Evolutionary conservation across 2,113 vertebrate species (phyloP).

Genomic region (Noturus placidus): DNA sequence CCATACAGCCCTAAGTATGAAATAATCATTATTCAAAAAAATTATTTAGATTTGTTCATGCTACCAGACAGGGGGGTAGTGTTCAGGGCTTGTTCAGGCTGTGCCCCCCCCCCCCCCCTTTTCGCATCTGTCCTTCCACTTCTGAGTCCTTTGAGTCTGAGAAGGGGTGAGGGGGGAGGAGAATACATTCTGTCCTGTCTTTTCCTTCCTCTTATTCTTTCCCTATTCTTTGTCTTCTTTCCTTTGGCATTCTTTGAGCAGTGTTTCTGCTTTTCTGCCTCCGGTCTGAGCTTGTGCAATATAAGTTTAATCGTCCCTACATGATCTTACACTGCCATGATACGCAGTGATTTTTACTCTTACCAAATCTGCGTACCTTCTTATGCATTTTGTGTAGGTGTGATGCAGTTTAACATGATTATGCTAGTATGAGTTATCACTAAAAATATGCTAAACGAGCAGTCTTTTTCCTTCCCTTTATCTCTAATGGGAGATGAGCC

Average conservation of each 20-base stretch:
- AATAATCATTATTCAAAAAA: not conserved
- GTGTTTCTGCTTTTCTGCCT: not conserved
- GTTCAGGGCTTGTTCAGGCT: not conserved
- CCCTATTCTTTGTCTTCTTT: constrained; percentile 11
- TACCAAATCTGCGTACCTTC: not conserved
- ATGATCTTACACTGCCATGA: not conserved
- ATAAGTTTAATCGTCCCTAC: not conserved
- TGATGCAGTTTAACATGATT: too few relatives aligned
- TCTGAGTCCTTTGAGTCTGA: not conserved
- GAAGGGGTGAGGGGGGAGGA: not conserved
- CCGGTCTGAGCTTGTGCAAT: not conserved
- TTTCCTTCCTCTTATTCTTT: constrained; percentile 33
- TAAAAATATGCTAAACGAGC: not conserved
- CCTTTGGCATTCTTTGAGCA: not conserved
- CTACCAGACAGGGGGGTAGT: not conserved
- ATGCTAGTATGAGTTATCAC: not conserved
- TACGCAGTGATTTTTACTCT: not conserved
- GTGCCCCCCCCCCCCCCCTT: not conserved
- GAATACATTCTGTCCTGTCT: not conserved
- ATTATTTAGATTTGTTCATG: too few relatives aligned
- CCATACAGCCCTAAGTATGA: not conserved
- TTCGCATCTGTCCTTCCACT: constrained; percentile 2
- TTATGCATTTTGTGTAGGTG: not conserved
- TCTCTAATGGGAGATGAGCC: not conserved
- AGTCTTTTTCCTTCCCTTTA: not conserved